Conservation (phyloP, 2,888 invertebrate genomes). For the Esperia sulphurella region DNA sequence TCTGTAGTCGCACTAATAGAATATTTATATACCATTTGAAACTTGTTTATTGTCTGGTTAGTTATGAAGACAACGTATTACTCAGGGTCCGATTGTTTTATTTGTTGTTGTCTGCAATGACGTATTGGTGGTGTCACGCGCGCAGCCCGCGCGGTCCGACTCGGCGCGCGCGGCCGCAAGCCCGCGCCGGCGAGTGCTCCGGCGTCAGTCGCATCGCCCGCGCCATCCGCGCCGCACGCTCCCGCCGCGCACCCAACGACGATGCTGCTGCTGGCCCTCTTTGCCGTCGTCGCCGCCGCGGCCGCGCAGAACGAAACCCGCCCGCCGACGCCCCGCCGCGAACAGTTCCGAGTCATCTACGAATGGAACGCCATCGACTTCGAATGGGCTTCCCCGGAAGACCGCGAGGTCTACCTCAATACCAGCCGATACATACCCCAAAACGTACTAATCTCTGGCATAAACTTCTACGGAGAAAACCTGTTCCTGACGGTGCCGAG, state of each 20-base stretch:
- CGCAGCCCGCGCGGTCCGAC: slow-evolving; percentile 27
- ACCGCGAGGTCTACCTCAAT: slow-evolving; percentile 73
- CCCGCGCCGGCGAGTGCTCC: slow-evolving; percentile 27
- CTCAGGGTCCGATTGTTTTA: slow-evolving; percentile 39
- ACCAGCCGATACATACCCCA: slow-evolving; percentile 81
- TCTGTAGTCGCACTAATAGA: background rate
- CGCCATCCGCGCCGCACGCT: slow-evolving; percentile 60
- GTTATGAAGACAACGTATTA: slow-evolving; percentile 18
- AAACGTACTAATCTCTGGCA: slow-evolving; percentile 84
- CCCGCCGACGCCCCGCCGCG: slow-evolving; percentile 50
- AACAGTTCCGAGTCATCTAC: slow-evolving; percentile 84
- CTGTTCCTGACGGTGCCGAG: slow-evolving; percentile 85
- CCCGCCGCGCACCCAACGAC: slow-evolving; percentile 31
- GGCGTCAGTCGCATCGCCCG: slow-evolving; percentile 56
- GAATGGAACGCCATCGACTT: slow-evolving; percentile 87
- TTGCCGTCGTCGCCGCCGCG: slow-evolving; percentile 56
- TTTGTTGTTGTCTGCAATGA: slow-evolving; percentile 29
- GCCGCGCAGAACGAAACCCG: slow-evolving; percentile 58
- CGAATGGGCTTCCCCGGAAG: slow-evolving; percentile 81
- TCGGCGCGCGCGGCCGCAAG: slow-evolving; percentile 21
- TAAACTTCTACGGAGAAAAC: slow-evolving; percentile 82
- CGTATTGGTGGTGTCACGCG: slow-evolving; percentile 46
- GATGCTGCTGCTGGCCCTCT: slow-evolving; percentile 51
- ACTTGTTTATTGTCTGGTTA: slow-evolving; percentile 23
- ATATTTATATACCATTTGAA: slow-evolving; percentile 8